A percentile compares a stretch with the other conserved stretches of the same genome.
Conservation (phyloP, 2,797 vertebrate genomes). For the Poecilia velifera region DNA sequence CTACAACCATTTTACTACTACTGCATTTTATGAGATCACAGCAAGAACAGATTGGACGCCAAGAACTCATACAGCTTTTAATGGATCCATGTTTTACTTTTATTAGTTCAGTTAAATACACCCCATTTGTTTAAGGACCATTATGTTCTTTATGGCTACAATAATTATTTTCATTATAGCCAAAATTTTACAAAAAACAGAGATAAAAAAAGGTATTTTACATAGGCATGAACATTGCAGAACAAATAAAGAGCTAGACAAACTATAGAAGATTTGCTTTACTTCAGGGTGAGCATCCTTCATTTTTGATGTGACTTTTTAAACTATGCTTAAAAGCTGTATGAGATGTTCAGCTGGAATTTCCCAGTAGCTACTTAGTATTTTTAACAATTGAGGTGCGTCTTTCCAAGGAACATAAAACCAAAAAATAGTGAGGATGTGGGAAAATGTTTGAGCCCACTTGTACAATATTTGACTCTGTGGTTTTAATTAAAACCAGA, state of each 20-base stretch:
- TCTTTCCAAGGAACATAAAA: neutral
- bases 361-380: neutral
- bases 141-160: slow-evolving; percentile 8
- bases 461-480: neutral
- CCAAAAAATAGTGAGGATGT: neutral
- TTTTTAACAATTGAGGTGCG: neutral
- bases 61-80: neutral
- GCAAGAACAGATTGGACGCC: neutral
- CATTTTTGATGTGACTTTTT: neutral
- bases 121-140: slow-evolving; percentile 6
- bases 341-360: neutral
- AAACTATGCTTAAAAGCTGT: neutral
- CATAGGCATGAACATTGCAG: neutral
- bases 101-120: slow-evolving; percentile 15
- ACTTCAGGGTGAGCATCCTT: neutral
- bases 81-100: neutral
- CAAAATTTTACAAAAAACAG: slow-evolving; percentile 2
- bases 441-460: neutral
- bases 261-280: neutral
- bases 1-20: neutral
- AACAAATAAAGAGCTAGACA: too few relatives aligned
- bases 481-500: neutral
- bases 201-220: slow-evolving; percentile 5
- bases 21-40: neutral
- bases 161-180: slow-evolving; percentile 19